phyloP scores from a whole-genome alignment of 2,113 vertebrate species.

The Noturus placidus region DNA sequence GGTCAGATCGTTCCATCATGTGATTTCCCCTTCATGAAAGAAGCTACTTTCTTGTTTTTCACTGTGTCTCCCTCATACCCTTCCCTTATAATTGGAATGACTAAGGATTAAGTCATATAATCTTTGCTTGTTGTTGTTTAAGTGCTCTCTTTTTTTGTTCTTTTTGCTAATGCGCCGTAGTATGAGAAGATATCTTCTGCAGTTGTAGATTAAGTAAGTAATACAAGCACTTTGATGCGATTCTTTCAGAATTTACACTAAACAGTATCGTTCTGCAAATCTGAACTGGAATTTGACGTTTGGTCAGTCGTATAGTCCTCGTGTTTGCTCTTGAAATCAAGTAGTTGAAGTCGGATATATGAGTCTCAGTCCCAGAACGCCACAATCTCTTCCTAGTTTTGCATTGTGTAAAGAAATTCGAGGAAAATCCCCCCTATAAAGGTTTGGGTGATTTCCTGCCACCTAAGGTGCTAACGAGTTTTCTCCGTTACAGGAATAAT shows the following conservation, averaged over 20 bases:
- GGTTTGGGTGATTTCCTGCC: conserved; percentile 18
- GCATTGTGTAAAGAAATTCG: not conserved
- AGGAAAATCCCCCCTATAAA: conserved; percentile 18
- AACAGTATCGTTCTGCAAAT: not conserved
- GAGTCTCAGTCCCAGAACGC: not conserved
- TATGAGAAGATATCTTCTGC: not conserved
- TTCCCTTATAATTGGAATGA: not conserved
- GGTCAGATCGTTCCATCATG: conserved; percentile 27
- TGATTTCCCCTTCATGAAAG: conserved; percentile 35
- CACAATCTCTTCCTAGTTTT: not conserved
- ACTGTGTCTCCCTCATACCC: not conserved
- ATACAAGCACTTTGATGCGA: not conserved
- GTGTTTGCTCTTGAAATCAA: not conserved
- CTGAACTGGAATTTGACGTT: not conserved
- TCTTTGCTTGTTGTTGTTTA: conserved; percentile 8
- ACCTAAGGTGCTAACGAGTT: conserved; percentile 14
- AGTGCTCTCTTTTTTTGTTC: not conserved
- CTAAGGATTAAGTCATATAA: conserved; percentile 16
- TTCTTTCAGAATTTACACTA: not conserved
- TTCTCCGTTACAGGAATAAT: conserved; percentile 29
- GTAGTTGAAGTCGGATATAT: not conserved
- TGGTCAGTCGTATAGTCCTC: not conserved
- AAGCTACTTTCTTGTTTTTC: conserved; percentile 8
- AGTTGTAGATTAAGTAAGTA: not conserved
- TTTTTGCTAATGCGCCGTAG: conserved; percentile 28